Evolutionary conservation across 2,113 vertebrate species (phyloP).

Genomic region (Vanacampus margaritifer): DNA sequence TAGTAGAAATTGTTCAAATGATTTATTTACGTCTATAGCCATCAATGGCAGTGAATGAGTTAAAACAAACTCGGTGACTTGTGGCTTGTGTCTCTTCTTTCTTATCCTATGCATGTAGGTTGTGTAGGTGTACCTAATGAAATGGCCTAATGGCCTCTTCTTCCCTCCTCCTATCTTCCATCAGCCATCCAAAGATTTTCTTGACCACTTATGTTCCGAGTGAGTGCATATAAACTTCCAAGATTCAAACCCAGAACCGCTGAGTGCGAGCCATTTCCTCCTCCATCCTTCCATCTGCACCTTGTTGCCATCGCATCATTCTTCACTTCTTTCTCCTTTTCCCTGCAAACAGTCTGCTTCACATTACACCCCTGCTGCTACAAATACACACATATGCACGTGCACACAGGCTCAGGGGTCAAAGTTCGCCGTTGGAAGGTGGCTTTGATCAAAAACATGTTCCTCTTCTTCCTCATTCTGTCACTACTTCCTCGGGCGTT

Average conservation of each 20-base stretch:
- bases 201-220: too few relatives aligned
- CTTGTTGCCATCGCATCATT: not conserved
- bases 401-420: constrained; percentile 25
- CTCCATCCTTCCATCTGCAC: not conserved
- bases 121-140: too few relatives aligned
- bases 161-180: not conserved
- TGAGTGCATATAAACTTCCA: not conserved
- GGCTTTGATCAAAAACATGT: constrained; percentile 42
- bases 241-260: not conserved
- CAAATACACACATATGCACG: constrained; percentile 19
- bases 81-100: too few relatives aligned
- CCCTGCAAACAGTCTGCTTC: constrained; percentile 29
- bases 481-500: constrained; percentile 40
- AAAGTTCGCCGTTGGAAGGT: constrained; percentile 33
- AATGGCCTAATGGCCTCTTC: too few relatives aligned
- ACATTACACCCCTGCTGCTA: constrained; percentile 29
- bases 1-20: too few relatives aligned
- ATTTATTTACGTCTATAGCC: too few relatives aligned
- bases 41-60: too few relatives aligned
- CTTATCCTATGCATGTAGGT: too few relatives aligned
- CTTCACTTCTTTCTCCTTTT: not conserved
- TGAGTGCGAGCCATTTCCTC: not conserved
- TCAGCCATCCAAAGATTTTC: too few relatives aligned
- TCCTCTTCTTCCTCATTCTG: not conserved
- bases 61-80: too few relatives aligned